Base-by-base conservation (phyloP, 2,888 invertebrate genomes). In the Andrena fulva region DNA sequence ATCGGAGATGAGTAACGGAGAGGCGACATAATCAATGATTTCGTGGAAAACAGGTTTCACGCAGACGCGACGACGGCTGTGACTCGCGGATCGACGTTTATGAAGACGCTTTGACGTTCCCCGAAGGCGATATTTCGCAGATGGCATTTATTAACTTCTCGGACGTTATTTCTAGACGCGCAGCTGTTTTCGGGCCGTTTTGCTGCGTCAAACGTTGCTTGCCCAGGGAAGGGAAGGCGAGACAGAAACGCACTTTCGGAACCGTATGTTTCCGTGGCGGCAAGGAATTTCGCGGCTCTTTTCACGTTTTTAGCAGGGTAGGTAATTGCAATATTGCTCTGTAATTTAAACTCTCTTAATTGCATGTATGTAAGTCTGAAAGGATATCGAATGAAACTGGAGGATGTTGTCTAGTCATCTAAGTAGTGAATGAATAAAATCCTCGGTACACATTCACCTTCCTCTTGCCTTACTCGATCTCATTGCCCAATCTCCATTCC, bases 131-230 rank as follows among this genome's bases (percentile, higher is more conserved):
- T 80, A 68, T 78, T 72, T 80, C 80, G 63, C 80, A 80, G 80
- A 80, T 80, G 80, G 74, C 74, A 80, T 80, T 80, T 80, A 81
- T 81, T 81, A 81, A 81, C 80, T 81, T 80, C 81, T 63, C 72
- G 63, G 31, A 20, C 80, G 80, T 80, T 80, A 80, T 81, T 81
- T 80, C 74, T 68, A 81, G 74, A 70, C 74, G 50, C 31, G 52
- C 81, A 81, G 80, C 78, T 80, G 80, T 67, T 33, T 67, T 72
- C 64, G 42, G 42, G 33, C 69, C 48, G 33, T 70, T 67, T 24
- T 29, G 60, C 54, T 33, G 16, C 52, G 31, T 35, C 52, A 29
- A 24, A n/a, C 35, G 63, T 31, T 27, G n/a, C 27, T 12, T 50
- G 48, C 8, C 16, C 56, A 1, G 56, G 8, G 56, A 56, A 56